Base-by-base conservation (phyloP, 2,888 invertebrate species). In the Tachina lurida region DNA sequence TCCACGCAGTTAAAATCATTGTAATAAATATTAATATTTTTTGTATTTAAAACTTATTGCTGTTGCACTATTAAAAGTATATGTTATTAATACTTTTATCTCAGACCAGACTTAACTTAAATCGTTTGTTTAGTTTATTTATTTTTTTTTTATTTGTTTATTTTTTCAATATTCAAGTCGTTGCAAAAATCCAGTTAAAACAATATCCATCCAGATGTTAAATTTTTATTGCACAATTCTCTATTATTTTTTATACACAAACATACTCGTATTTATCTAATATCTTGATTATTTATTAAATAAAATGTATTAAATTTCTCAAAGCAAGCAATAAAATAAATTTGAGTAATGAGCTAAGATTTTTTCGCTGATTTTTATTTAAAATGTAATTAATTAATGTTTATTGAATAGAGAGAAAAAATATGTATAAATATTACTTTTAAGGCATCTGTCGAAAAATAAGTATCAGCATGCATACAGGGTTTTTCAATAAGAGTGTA, bases 161-260 rank as follows among this genome's bases (percentile, higher is more conserved):
- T 63, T 54, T 73, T 63, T 15, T 62, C 17, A 45, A 54, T 41
- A 62, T 17, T 49, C 45, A 31, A 45, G 62, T 79, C 54, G 12
- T 39, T 68, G 62, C 60, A 60, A 62, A 65, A 78, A 78, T 78
- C 58, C 60, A 78, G 80, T 67, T 67, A 74, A 68, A 60, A 74
- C 60, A 60, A 74, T 47, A 67, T 60, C 80, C 58, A 67, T 60
- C 80, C 80, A 81, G 80, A 74, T 81, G 80, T 81, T 81, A 10
- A 74, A 60, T 73, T 60, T 62, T 74, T 74, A 81, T 67, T 81
- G 80, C 80, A 74, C 49, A 74, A 81, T 60, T 67, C 68, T 52
- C 5, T 43, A 22, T n/a, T 60, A 17, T 7, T 65, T 54, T 65
- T 76, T 31, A 9, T 63, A 31, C 31, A 31, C 7, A 31, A n/a